A percentile compares a stretch with the other conserved stretches of the same genome.
Conservation (phyloP, 2,113 vertebrate genomes). For the Anhinga rufa region DNA sequence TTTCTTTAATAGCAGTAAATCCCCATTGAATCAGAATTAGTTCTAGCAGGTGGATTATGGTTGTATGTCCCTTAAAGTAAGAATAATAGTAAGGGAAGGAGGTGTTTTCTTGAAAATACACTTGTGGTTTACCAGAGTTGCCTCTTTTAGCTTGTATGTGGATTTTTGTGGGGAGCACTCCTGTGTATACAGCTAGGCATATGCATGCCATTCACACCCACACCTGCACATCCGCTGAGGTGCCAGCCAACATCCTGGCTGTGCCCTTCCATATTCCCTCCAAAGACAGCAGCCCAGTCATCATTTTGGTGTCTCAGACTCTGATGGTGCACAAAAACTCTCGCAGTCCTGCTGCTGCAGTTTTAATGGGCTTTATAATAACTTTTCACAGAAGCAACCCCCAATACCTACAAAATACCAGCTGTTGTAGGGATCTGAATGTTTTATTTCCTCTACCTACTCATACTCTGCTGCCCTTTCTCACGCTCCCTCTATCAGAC, state of each 20-base stretch:
- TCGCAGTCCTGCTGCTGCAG: background rate
- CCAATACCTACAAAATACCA: background rate
- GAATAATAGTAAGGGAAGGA: background rate
- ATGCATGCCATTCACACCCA: accelerated
- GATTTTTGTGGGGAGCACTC: background rate
- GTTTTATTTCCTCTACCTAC: background rate
- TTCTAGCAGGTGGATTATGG: background rate
- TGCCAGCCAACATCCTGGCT: background rate
- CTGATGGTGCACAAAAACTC: background rate
- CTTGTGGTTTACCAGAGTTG: background rate
- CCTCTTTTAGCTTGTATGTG: background rate
- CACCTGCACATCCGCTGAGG: accelerated
- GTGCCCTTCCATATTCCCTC: background rate
- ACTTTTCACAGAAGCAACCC: background rate
- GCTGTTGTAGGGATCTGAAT: background rate
- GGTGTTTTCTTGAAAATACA: background rate
- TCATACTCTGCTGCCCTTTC: background rate
- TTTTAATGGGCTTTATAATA: background rate
- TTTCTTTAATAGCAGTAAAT: background rate
- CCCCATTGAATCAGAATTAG: background rate
- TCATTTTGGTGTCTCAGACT: background rate
- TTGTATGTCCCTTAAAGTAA: background rate
- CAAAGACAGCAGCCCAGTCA: background rate
- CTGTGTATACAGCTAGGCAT: no score
- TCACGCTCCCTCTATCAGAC: accelerated